phyloP scores from a whole-genome alignment of 2,888 invertebrate species.

The Trichopria drosophilae region DNA sequence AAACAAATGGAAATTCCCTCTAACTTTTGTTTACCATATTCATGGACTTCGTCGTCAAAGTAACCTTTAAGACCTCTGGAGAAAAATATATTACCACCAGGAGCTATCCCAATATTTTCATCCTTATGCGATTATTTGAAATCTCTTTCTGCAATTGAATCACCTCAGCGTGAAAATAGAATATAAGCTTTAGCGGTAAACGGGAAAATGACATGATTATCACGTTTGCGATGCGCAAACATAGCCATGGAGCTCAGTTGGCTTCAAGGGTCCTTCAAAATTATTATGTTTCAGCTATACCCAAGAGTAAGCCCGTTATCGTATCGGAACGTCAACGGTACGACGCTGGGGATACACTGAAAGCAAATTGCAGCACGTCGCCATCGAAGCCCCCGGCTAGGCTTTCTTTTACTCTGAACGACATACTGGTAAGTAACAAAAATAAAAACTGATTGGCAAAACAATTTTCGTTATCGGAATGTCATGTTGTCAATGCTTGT shows the following conservation, averaged over 20 bases:
- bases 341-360: slow-evolving; percentile 73
- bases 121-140: no score
- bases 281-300: slow-evolving; percentile 68
- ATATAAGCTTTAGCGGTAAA: slow-evolving; percentile 28
- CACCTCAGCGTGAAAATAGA: slow-evolving; percentile 36
- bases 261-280: slow-evolving; percentile 24
- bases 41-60: no score
- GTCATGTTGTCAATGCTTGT: no score
- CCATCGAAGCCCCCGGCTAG: slow-evolving; percentile 76
- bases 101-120: no score
- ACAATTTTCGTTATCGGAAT: no score
- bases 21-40: no score
- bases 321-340: slow-evolving; percentile 75
- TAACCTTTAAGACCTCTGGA: no score
- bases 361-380: slow-evolving; percentile 79
- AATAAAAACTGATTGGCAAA: no score
- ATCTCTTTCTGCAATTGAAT: slow-evolving; percentile 17
- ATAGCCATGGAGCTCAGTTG: slow-evolving; percentile 13
- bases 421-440: slow-evolving; percentile 71
- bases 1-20: no score
- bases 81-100: no score
- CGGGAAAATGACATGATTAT: slow-evolving; percentile 37
- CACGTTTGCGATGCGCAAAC: slow-evolving; percentile 19
- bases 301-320: slow-evolving; percentile 69
- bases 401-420: slow-evolving; percentile 77